phyloP scores from a whole-genome alignment of 2,888 invertebrate genomes.

The Oligia latruncula region DNA sequence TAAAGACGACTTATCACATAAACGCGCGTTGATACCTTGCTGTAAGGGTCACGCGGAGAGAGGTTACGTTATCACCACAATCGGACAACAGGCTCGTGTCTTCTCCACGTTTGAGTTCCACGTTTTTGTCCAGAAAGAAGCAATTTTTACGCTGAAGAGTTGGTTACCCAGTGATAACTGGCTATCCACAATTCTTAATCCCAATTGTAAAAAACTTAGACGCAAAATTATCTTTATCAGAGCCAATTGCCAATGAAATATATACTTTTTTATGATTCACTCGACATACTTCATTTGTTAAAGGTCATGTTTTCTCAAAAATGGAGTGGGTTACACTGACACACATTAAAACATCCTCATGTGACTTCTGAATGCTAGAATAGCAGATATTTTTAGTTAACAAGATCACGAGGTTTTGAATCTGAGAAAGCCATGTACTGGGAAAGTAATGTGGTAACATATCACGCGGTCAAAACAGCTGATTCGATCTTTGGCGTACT shows the following conservation, averaged over 20 bases:
- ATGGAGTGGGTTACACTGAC: slow-evolving; percentile 29
- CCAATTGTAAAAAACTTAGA: neutral
- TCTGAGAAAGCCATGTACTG: slow-evolving; percentile 26
- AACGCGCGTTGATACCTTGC: slow-evolving; percentile 58
- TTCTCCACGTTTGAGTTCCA: slow-evolving; percentile 36
- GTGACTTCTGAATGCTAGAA: slow-evolving; percentile 44
- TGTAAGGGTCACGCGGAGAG: slow-evolving; percentile 53
- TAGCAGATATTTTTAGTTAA: slow-evolving; percentile 51
- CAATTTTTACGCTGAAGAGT: neutral
- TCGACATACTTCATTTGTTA: slow-evolving; percentile 13
- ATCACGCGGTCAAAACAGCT: slow-evolving; percentile 81
- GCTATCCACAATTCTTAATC: neutral
- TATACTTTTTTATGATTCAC: slow-evolving; percentile 23
- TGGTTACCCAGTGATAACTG: neutral
- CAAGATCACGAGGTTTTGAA: slow-evolving; percentile 53
- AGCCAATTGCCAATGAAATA: slow-evolving; percentile 11
- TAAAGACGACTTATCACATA: slow-evolving; percentile 47
- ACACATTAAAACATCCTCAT: slow-evolving; percentile 30
- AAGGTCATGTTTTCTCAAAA: slow-evolving; percentile 18
- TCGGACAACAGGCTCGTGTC: slow-evolving; percentile 45
- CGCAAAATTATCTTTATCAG: slow-evolving; percentile 3
- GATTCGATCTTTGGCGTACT: slow-evolving; percentile 76
- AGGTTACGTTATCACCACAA: slow-evolving; percentile 58
- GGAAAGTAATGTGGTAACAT: slow-evolving; percentile 56
- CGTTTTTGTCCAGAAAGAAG: slow-evolving; percentile 11